Evolutionary conservation across 2,888 invertebrate species (phyloP).

Genomic region (Hyppa rectilinea): DNA sequence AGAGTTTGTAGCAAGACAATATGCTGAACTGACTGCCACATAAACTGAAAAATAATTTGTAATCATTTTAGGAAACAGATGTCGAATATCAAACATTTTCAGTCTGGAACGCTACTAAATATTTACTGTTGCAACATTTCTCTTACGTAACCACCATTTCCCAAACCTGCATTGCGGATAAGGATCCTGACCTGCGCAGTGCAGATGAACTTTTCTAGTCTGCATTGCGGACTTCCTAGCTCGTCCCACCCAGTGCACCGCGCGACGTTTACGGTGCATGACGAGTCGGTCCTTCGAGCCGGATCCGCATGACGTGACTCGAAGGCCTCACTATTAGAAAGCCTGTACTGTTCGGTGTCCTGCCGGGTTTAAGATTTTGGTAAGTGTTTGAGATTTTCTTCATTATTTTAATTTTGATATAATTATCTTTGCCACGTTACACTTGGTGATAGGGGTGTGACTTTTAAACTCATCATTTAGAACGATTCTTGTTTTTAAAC

Average conservation of each 20-base stretch:
- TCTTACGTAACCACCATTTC: not conserved
- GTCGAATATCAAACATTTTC: not conserved
- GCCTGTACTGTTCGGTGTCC: no score
- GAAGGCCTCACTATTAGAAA: not conserved
- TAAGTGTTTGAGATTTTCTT: not conserved
- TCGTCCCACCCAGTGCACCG: not conserved
- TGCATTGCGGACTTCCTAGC: not conserved
- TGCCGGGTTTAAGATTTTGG: not conserved
- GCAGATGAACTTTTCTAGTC: not conserved
- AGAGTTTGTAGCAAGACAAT: not conserved
- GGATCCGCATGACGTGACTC: not conserved
- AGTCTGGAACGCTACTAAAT: not conserved
- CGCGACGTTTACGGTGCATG: not conserved
- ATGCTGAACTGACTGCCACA: not conserved
- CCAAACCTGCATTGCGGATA: not conserved
- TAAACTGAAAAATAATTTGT: no score
- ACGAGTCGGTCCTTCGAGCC: not conserved
- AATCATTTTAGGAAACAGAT: not conserved
- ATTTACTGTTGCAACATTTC: not conserved
- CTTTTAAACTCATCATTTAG: not conserved
- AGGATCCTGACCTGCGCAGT: constrained; percentile 16
- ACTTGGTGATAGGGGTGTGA: not conserved
- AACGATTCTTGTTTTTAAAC: not conserved
- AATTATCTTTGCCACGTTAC: not conserved
- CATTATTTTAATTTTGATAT: not conserved